Base-by-base conservation (phyloP, 2,797 vertebrate species). In the Rhabdophis nuchalis region DNA sequence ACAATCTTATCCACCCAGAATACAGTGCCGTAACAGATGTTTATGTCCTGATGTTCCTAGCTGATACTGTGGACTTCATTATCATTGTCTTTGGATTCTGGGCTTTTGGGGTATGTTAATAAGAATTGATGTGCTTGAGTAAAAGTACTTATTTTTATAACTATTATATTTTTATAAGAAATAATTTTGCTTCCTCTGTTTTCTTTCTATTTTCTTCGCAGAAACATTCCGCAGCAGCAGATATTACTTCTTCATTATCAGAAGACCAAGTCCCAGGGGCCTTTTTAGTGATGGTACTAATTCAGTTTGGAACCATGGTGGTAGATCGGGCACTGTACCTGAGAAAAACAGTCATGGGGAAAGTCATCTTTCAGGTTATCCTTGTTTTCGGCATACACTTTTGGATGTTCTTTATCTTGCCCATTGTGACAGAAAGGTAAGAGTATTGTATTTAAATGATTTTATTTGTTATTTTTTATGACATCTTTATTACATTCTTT, bases 341-440 rank as follows among this genome's bases (percentile, higher is more conserved):
- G 95, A 98, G 98, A 92, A 99, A 99, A 97, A 99, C 99, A 0
- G 99, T 99, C 7, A 95, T 99, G 98, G 99, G 99, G 46, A 99
- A 99, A 94, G 99, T 99, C 93, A 98, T 99, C 94, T 99, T 99
- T 96, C 99, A 99, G 96, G 99, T 99, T 96, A 98, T 99, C 96
- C 98, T 99, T 41, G 99, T 99, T 92, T 99, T 99, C 0, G 99
- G 99, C 87, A 99, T 99, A 96, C 99, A 99, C 96, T 99, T 99
- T 97, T 99, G 99, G 99, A 99, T 99, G 99, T 99, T 99, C 97
- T 99, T 99, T 95, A 99, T 99, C 96, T 97, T 99, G 89, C 99
- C 99, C 14, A 96, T 96, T 92, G 97, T 99, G 94, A 99, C 99
- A 50, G 98, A 98, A 32, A 99, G 99, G 99, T 99, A 98, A 97